phyloP scores from a whole-genome alignment of 2,113 vertebrate species.

The Tenrec ecaudatus region DNA sequence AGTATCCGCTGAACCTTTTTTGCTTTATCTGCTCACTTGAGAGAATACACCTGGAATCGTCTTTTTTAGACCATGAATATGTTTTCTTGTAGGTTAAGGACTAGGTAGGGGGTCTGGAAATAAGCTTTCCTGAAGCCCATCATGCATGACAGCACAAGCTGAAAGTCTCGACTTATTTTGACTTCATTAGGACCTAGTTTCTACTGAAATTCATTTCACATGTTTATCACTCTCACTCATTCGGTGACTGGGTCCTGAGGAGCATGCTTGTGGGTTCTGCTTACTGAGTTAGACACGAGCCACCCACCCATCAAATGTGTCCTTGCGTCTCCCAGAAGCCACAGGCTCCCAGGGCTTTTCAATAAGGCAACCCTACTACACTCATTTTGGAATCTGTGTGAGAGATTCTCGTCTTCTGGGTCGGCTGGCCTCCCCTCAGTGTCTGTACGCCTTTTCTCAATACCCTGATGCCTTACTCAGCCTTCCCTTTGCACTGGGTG shows the following conservation, averaged over 20 bases:
- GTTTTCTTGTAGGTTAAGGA: background rate
- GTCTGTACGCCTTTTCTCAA: background rate
- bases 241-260: background rate
- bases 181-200: background rate
- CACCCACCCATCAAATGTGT: too few species aligned
- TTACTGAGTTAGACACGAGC: too few species aligned
- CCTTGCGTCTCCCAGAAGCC: background rate
- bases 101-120: background rate
- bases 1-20: background rate
- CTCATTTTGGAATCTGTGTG: background rate
- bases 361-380: background rate
- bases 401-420: background rate
- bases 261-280: background rate
- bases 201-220: background rate
- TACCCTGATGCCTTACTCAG: background rate
- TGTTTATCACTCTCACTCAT: background rate
- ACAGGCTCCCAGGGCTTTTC: background rate
- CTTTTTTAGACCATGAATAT: background rate
- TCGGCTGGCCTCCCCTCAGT: rapidly evolving
- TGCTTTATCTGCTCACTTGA: background rate
- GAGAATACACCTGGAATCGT: background rate
- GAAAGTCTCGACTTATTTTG: background rate
- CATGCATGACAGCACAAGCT: background rate
- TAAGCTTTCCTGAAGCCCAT: background rate
- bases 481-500: background rate